Conservation (phyloP, 2,888 invertebrate genomes). For the Drosophila meridionalis region DNA sequence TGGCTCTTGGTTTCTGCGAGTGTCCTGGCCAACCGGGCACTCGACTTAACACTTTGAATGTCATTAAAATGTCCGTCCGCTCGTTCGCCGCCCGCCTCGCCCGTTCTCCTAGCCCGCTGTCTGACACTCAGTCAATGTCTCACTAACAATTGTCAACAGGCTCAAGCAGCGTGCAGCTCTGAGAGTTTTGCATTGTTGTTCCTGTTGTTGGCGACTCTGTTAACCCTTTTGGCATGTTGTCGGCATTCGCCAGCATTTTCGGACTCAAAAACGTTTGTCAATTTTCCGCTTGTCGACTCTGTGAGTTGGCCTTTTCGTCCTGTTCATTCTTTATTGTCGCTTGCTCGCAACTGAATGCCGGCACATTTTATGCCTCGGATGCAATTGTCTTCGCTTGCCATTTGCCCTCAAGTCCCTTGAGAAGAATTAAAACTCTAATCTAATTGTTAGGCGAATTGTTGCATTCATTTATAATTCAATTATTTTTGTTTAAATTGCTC, state of each 20-base stretch:
- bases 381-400: conserved; percentile 27
- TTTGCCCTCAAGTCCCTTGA: not conserved
- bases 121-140: conserved; percentile 79
- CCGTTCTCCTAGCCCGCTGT: conserved; percentile 14
- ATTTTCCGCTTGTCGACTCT: conserved; percentile 79
- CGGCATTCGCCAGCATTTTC: conserved; percentile 62
- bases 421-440: not conserved
- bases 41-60: conserved; percentile 79
- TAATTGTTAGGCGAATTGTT: conserved; percentile 8
- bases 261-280: conserved; percentile 71
- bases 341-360: conserved; percentile 12
- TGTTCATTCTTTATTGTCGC: conserved; percentile 28
- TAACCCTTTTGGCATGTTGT: conserved; percentile 33
- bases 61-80: conserved; percentile 67
- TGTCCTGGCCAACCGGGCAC: conserved; percentile 51
- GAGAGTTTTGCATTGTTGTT: conserved; percentile 57
- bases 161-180: conserved; percentile 72
- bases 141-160: conserved; percentile 81
- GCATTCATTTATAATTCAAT: not conserved
- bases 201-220: conserved; percentile 45
- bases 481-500: not conserved
- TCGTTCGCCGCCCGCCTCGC: not conserved
- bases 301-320: conserved; percentile 69
- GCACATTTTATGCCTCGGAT: conserved; percentile 18
- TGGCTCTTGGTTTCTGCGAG: conserved; percentile 10